Base-by-base conservation (phyloP, 2,888 invertebrate genomes). In the Cantharis rufa region DNA sequence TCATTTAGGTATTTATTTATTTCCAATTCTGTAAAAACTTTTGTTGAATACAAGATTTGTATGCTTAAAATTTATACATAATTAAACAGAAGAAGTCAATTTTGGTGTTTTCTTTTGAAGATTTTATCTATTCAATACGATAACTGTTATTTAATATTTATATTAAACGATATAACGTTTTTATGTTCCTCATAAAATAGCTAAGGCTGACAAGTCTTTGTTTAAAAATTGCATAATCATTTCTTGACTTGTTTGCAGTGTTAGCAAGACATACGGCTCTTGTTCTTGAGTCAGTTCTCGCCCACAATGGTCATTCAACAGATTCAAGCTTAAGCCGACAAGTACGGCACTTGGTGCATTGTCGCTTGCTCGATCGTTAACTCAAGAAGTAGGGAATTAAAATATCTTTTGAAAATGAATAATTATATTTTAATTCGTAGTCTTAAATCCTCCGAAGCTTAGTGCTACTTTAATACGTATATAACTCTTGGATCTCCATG, bases 281-380 rank as follows among this genome's bases (percentile, higher is more conserved):
- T 76, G 76, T 76, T 73, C 66, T 63, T 70, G 64, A 76, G 61
- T 76, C 28, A 71, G 63, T 76, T 73, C 70, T 68, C 76, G 76
- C 76, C 76, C 76, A 76, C 76, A 68, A 73, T 73, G 32, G 73
- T 70, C 73, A 76, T 76, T 76, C 69, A 76, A 73, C 69, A 73
- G 68, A 71, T 73, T 70, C 70, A 73, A 64, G 48, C 27, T 64
- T 71, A 69, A 72, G 76, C 69, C 72, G 66, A 71, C 72, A 69
- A 68, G 72, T 64, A 69, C 27, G 69, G 73, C 28, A 48, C 69
- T 66, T 71, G 32, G 64, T 64, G 70, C 70, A 28, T 24, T 27
- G 64, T 70, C 62, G 28, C 69, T 68, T 61, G n/a, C 64, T 66
- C 16, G 64, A 66, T 66, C 21, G 21, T 66, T 66, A 66, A 66